A percentile compares a stretch with the other conserved stretches of the same genome.
Evolutionary conservation across 2,888 invertebrate genomes (phyloP).

Genomic region (Chorisops tibialis): DNA sequence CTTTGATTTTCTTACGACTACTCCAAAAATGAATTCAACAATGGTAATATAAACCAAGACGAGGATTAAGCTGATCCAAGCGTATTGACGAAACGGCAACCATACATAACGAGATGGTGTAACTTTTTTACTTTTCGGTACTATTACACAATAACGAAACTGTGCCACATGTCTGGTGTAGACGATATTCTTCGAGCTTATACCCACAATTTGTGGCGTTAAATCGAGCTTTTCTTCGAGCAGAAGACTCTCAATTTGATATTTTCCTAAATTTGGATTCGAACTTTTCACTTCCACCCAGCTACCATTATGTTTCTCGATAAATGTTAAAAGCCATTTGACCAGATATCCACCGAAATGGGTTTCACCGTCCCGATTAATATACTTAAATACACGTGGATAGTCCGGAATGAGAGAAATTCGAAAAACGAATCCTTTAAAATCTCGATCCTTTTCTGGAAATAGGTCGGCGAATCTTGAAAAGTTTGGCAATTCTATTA

Average conservation of each 20-base stretch:
- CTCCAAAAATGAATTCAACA: neutral
- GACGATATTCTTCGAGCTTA: neutral
- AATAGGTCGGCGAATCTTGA: neutral
- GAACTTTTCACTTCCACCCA: neutral
- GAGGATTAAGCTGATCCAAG: neutral
- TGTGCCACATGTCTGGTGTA: neutral
- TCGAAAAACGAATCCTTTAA: neutral
- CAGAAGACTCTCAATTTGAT: no score
- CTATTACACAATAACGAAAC: slow-evolving; percentile 1
- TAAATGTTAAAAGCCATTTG: neutral
- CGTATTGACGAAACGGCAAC: neutral
- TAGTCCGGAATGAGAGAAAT: neutral
- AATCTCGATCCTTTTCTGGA: neutral
- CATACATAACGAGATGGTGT: slow-evolving; percentile 8
- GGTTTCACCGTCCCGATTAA: neutral
- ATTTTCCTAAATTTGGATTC: no score
- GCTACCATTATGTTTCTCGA: neutral
- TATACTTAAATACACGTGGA: slow-evolving; percentile 1
- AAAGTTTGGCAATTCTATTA: neutral
- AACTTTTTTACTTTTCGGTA: neutral
- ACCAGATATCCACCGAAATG: neutral
- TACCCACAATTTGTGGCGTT: neutral
- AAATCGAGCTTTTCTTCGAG: neutral
- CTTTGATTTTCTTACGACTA: neutral
- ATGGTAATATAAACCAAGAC: neutral